Conservation (phyloP, 1,140 invertebrate genomes). For the Mercenaria mercenaria region DNA sequence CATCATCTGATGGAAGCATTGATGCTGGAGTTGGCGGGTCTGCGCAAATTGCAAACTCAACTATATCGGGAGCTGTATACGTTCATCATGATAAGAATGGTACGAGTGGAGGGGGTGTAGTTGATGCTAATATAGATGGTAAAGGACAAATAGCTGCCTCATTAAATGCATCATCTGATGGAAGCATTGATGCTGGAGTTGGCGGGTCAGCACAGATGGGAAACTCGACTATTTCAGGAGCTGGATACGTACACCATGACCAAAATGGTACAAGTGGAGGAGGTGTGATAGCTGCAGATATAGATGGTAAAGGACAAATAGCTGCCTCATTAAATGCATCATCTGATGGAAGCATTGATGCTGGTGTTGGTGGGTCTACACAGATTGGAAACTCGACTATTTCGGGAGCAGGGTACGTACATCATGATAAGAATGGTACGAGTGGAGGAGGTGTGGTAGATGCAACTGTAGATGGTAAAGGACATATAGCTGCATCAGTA, state of each 20-base stretch:
- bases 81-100: constrained; percentile 13
- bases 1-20: background rate
- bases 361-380: background rate
- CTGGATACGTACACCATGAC: constrained; percentile 7
- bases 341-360: background rate
- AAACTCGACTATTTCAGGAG: background rate
- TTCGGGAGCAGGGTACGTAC: background rate
- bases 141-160: background rate
- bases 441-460: background rate
- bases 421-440: background rate
- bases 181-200: background rate
- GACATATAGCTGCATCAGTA: background rate
- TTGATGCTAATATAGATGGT: background rate
- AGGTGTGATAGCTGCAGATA: background rate
- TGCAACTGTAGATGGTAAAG: background rate
- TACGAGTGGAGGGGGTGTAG: background rate
- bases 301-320: background rate
- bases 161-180: background rate
- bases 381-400: background rate
- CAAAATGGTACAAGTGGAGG: constrained; percentile 7
- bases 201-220: background rate
- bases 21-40: background rate
- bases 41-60: background rate
- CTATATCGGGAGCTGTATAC: background rate
- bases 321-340: background rate